Conservation (phyloP, 1,140 invertebrate genomes). For the Diachasmimorpha longicaudata region DNA sequence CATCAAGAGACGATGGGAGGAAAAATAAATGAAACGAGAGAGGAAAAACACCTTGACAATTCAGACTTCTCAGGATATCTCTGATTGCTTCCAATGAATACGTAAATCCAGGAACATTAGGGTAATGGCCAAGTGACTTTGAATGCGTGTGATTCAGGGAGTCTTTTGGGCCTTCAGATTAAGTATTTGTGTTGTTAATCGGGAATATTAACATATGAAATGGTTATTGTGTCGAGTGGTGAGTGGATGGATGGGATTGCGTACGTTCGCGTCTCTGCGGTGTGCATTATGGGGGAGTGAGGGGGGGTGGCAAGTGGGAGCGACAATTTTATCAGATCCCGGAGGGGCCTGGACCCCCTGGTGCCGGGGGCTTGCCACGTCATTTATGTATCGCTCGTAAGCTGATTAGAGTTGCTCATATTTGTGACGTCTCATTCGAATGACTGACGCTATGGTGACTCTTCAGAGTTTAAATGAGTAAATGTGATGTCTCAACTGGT, state of each 20-base stretch:
- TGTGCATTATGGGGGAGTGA: not conserved
- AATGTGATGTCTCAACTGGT: not conserved
- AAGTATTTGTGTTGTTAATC: not conserved
- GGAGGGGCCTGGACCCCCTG: not conserved
- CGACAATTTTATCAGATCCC: slow-evolving; percentile 1
- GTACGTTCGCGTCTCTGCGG: not conserved
- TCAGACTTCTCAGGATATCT: not conserved
- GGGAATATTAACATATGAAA: not conserved
- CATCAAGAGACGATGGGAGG: not conserved
- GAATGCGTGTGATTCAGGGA: not conserved
- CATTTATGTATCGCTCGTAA: not conserved
- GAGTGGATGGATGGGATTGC: not conserved
- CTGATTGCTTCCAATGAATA: not conserved
- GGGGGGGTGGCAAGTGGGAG: not conserved
- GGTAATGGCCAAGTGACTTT: slow-evolving; percentile 1
- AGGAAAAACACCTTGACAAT: not conserved
- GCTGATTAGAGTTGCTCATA: not conserved
- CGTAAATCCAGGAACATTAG: not conserved
- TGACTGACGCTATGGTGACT: not conserved
- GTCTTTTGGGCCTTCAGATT: not conserved
- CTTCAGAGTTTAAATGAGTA: not conserved
- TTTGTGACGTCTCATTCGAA: not conserved
- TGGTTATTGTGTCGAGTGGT: not conserved
- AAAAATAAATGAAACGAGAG: not conserved
- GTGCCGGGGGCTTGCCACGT: not conserved